Conservation (phyloP, 1,140 invertebrate species). For the Drosophila bocqueti region DNA sequence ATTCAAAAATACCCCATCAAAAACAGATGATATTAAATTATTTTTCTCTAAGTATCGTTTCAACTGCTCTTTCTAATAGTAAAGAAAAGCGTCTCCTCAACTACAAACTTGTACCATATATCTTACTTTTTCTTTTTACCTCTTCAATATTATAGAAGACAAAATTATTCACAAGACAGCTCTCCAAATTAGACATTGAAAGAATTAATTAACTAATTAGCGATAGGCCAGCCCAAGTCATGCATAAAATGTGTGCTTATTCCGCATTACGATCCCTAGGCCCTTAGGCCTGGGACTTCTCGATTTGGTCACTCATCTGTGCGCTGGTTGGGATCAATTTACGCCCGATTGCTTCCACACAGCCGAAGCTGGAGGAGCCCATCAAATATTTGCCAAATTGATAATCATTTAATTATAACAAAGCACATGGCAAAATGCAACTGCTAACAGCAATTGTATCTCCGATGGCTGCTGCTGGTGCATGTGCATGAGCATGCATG, state of each 20-base stretch:
- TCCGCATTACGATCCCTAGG: not conserved
- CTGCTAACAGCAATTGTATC: conserved; percentile 51
- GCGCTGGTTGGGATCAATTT: conserved; percentile 29
- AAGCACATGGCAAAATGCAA: conserved; percentile 71
- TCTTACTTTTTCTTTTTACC: no score
- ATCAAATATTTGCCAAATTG: conserved; percentile 80
- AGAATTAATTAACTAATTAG: not conserved
- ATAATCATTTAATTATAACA: conserved; percentile 82
- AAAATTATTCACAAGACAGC: no score
- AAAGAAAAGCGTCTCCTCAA: no score
- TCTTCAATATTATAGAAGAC: no score
- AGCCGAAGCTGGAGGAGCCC: conserved; percentile 18
- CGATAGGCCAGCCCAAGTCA: not conserved
- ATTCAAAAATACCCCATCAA: no score
- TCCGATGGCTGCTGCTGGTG: conserved; percentile 17
- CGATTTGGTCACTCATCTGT: conserved; percentile 10
- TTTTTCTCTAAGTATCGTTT: no score
- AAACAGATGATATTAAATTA: no score
- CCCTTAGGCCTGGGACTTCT: not conserved
- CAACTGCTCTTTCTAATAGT: no score
- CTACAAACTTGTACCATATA: no score
- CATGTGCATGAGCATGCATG: conserved; percentile 4
- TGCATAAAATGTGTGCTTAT: conserved; percentile 1
- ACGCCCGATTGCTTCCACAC: conserved; percentile 60
- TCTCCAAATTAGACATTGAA: no score